These are phyloP conservation scores for Nephrotoma guestfalica DNA, from an alignment of 2,888 invertebrate species.

Conservation along the genomic window DNA sequence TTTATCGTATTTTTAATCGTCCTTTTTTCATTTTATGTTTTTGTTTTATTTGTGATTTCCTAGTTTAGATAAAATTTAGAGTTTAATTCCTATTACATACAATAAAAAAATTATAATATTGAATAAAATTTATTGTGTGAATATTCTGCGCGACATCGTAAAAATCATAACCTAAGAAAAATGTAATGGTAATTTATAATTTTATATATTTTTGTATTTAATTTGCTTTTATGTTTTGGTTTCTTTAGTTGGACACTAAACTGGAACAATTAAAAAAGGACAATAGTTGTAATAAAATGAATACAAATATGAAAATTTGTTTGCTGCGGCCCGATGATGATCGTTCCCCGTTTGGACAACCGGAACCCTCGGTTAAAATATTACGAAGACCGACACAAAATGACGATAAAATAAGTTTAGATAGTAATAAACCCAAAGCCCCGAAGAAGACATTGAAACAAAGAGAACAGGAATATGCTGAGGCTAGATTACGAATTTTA, in stretches of 20 bases:
- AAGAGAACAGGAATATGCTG: conserved; percentile 87
- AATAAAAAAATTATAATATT: not conserved
- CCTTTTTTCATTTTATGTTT: not conserved
- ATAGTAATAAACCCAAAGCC: conserved; percentile 45
- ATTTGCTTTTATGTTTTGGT: not conserved
- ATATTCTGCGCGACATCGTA: not conserved
- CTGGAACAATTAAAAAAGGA: conserved; percentile 22
- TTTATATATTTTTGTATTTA: not conserved
- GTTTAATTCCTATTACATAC: not conserved
- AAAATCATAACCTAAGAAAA: conserved; percentile 1
- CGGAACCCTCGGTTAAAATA: conserved; percentile 72
- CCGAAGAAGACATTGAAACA: conserved; percentile 76
- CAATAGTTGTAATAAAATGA: not conserved
- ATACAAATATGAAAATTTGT: not conserved
- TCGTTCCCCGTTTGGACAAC: conserved; percentile 63
- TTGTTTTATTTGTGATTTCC: not conserved
- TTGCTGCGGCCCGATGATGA: conserved; percentile 45
- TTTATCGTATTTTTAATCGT: not conserved
- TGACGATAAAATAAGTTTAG: conserved; percentile 45
- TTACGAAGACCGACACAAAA: conserved; percentile 53
- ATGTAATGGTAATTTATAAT: not conserved
- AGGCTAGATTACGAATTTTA: conserved; percentile 77
- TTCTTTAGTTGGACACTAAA: conserved; percentile 17
- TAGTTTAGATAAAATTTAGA: not conserved
- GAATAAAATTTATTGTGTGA: not conserved